A percentile compares a stretch with the other conserved stretches of the same genome.
Conservation (phyloP, 2,797 vertebrate genomes). For the Macrochelys suwanniensis region DNA sequence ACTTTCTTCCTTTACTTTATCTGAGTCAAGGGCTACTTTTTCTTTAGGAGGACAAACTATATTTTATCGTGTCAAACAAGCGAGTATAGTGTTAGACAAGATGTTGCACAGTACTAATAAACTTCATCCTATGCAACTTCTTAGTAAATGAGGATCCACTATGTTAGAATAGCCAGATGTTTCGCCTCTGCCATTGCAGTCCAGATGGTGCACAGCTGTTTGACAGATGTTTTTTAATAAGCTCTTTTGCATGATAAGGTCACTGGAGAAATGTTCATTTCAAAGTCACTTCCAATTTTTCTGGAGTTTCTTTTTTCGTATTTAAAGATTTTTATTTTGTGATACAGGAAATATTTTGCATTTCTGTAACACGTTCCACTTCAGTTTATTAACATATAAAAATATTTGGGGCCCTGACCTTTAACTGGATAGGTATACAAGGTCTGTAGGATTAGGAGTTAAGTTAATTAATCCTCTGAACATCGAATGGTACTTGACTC, state of each 20-base stretch:
- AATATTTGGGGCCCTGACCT: not conserved
- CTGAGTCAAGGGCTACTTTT: constrained; percentile 45
- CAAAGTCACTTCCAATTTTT: not conserved
- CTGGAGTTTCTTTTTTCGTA: not conserved
- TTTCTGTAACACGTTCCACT: not conserved
- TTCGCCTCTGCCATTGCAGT: constrained; percentile 58
- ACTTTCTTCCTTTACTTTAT: not conserved
- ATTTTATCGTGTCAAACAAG: constrained; percentile 23
- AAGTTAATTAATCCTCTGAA: not conserved
- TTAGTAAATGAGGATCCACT: constrained; percentile 29
- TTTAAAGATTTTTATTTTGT: not conserved
- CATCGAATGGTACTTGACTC: not conserved
- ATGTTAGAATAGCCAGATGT: constrained; percentile 73
- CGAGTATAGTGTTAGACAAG: not conserved
- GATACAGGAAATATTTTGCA: accelerated
- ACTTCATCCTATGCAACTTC: constrained; percentile 39
- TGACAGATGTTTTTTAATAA: constrained; percentile 40
- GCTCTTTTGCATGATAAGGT: constrained; percentile 4
- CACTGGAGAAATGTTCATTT: not conserved
- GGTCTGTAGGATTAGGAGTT: not conserved
- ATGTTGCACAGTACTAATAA: constrained; percentile 45
- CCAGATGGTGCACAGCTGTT: constrained; percentile 80
- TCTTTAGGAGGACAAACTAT: constrained; percentile 41
- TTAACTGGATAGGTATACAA: constrained; percentile 19
- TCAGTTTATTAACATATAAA: not conserved